Base-by-base conservation (phyloP, 2,113 vertebrate species). In the Bettongia penicillata region DNA sequence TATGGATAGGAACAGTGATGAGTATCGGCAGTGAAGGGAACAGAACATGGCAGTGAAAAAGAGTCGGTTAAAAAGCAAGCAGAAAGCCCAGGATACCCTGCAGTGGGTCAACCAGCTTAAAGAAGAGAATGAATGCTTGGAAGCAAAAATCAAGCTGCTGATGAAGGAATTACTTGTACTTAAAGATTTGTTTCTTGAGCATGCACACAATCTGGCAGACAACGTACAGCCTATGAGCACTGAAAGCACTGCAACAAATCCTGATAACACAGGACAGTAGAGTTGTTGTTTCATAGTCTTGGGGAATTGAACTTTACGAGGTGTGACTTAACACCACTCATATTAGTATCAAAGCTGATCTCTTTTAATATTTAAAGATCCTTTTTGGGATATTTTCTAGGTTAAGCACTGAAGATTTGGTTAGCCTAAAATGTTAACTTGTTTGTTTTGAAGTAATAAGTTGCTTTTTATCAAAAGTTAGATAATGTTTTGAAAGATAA, bases 101-200 rank as follows among this genome's bases (percentile, higher is more conserved):
- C 99, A 99, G 90, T 98, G 99, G 4, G 99, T 99, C 93, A 99
- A 99, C 97, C 99, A 99, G 99, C 99, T 99, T 43, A 99, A 99
- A 96, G 99, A 99, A 97, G 99, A 99, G 98, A 99, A 99, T 25
- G 99, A 99, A 98, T 99, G 99, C 1, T 99, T 99, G 98, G 99
- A 99, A 98, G 99, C 99, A 94, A 99, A 99, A 98, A 99, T 99
- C 97, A 99, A 99, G 95, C 99, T 99, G 96, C 99, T 99, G 94
- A 99, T 99, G 95, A 99, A 99, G 98, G 99, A 99, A 97, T 98
- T 99, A 97, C 99, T 99, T 0, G 99, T 99, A 97, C 99, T 99
- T 96, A 99, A 99, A 98, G 99, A 99, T 98, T 99, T 99, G 96
- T 99, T 99, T 98, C 99, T 99, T 31, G 99, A 99, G 98, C 99